Evolutionary conservation across 2,888 invertebrate genomes (phyloP).

Genomic region (Lithophane semibrunnea): DNA sequence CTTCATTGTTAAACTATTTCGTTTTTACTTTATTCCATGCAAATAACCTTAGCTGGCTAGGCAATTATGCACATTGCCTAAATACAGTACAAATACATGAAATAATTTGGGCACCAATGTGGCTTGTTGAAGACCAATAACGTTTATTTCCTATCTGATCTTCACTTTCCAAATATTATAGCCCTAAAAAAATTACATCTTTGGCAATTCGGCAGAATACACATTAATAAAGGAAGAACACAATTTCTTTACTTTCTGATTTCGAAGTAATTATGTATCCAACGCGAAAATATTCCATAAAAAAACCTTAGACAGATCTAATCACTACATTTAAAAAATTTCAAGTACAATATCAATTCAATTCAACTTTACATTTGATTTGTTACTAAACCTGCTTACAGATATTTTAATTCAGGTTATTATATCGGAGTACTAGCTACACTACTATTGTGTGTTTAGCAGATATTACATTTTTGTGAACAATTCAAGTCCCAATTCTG

Average conservation of each 20-base stretch:
- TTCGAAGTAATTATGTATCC: not conserved
- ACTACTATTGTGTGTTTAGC: constrained; percentile 11
- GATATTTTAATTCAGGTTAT: not conserved
- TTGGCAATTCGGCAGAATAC: constrained; percentile 52
- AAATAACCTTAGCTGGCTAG: not conserved
- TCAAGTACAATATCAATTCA: constrained; percentile 20
- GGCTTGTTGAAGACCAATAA: not conserved
- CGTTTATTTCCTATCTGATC: constrained; percentile 7
- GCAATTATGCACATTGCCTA: constrained; percentile 12
- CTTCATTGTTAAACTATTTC: constrained; percentile 6
- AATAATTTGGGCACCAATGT: constrained; percentile 6
- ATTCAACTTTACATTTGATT: constrained; percentile 12
- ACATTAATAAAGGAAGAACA: constrained; percentile 15
- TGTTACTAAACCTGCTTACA: constrained; percentile 14
- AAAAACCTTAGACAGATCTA: too few species aligned
- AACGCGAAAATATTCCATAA: constrained; percentile 1
- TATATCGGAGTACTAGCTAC: constrained; percentile 6
- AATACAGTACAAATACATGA: constrained; percentile 9
- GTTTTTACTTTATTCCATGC: constrained; percentile 1
- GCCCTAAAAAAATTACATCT: constrained; percentile 45
- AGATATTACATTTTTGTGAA: constrained; percentile 24
- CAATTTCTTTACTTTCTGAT: not conserved
- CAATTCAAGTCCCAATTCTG: constrained; percentile 21
- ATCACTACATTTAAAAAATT: constrained; percentile 15
- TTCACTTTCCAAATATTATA: constrained; percentile 17